A percentile compares a stretch with the other conserved stretches of the same genome.
Evolutionary conservation across 2,797 vertebrate species (phyloP).

Genomic region (Coracias cyanogaster): DNA sequence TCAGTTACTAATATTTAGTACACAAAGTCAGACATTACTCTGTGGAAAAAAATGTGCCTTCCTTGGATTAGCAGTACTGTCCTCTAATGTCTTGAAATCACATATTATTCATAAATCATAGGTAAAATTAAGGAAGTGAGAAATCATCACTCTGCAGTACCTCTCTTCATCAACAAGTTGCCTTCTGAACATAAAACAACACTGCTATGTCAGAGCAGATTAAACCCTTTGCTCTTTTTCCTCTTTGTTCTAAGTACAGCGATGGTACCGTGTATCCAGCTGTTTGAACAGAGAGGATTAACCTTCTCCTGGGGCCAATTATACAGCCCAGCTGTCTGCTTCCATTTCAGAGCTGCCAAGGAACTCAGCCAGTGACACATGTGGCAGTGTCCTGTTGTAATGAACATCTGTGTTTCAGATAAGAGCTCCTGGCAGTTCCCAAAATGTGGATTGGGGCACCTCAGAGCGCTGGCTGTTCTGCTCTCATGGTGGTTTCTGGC

Average conservation of each 20-base stretch:
- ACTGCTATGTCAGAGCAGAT: not conserved
- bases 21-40: not conserved
- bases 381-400: not conserved
- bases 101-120: not conserved
- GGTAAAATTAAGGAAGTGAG: not conserved
- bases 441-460: not conserved
- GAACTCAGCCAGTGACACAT: not conserved
- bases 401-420: not conserved
- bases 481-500: not conserved
- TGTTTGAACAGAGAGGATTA: conserved; percentile 7
- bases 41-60: not conserved
- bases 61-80: not conserved
- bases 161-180: conserved; percentile 16
- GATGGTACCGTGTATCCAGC: not conserved
- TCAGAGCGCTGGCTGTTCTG: not conserved
- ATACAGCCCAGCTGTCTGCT: not conserved
- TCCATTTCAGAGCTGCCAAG: not conserved
- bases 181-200: not conserved
- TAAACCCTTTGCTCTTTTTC: not conserved
- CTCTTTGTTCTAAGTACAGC: not conserved
- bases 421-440: not conserved
- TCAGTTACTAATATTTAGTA: not conserved
- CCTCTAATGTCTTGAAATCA: conserved; percentile 13
- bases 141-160: not conserved
- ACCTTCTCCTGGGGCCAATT: not conserved